Conservation (phyloP, 1,140 invertebrate species). For the Akabosia matsudoensis region DNA sequence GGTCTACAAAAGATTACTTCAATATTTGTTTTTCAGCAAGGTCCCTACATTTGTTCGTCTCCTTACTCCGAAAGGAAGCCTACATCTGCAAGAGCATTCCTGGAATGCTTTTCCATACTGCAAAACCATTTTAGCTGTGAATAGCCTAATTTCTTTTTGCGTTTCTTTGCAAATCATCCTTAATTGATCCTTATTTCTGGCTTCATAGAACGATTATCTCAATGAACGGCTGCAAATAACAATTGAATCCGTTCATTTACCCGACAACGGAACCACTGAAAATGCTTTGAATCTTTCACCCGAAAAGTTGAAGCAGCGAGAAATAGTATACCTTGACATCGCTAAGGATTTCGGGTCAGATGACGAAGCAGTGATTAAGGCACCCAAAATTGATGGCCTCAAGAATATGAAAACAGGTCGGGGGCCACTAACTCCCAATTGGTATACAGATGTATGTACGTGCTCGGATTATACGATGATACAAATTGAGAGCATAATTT, state of each 20-base stretch:
- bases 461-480: not conserved
- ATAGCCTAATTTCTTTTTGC: not conserved
- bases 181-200: not conserved
- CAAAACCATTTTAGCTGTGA: conserved; percentile 33
- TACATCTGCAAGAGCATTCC: conserved; percentile 58
- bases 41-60: conserved; percentile 55
- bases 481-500: not conserved
- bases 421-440: conserved; percentile 50
- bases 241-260: conserved; percentile 57
- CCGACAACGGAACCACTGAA: conserved; percentile 50
- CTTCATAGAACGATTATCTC: conserved; percentile 59
- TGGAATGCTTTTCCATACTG: conserved; percentile 62
- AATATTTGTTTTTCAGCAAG: conserved; percentile 49
- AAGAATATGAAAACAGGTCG: conserved; percentile 54
- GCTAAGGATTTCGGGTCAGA: conserved; percentile 38
- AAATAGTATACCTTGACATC: conserved; percentile 53
- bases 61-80: conserved; percentile 55
- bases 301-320: conserved; percentile 49
- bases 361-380: not conserved
- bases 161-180: not conserved
- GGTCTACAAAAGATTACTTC: too few relatives aligned
- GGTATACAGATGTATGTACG: conserved; percentile 39
- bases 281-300: conserved; percentile 51
- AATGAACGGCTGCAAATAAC: conserved; percentile 56
- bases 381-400: conserved; percentile 49